Percentiles rank a stretch among this genome's conserved stretches.
phyloP scores from a whole-genome alignment of 35 echinoderm and acorn worm genomes.

The Apostichopus japonicus region DNA sequence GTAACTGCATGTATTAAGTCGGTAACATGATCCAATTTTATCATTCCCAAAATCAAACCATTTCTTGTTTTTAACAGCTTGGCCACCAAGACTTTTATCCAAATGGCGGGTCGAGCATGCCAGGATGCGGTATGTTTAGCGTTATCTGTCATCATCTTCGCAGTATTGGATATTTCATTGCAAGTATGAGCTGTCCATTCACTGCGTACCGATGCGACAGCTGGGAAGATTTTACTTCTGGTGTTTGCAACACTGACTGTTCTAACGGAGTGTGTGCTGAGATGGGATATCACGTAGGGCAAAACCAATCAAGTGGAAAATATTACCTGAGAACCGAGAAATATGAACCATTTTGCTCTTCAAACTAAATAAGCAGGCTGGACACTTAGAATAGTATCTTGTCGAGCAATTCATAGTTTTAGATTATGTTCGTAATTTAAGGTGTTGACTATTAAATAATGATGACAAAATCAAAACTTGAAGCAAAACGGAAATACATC shows the following conservation, averaged over 20 bases:
- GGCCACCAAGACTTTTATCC: constrained; percentile 76
- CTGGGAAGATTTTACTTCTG: constrained; percentile 48
- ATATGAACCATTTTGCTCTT: constrained; percentile 52
- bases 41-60: no score
- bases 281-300: constrained; percentile 60
- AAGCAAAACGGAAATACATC: no score
- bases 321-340: constrained; percentile 56
- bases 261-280: constrained; percentile 9
- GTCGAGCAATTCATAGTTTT: no score
- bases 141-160: constrained; percentile 56
- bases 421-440: no score
- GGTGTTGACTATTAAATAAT: no score
- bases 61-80: constrained; percentile 21
- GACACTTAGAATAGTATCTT: no score
- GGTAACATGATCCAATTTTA: no score
- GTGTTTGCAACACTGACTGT: background rate
- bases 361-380: no score
- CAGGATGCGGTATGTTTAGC: constrained; percentile 48
- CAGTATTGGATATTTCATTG: constrained; percentile 40
- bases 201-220: constrained; percentile 51
- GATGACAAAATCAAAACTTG: no score
- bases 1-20: no score
- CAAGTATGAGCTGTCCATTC: constrained; percentile 62
- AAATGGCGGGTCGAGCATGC: constrained; percentile 67
- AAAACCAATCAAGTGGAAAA: constrained; percentile 13